A percentile compares a stretch with the other conserved stretches of the same genome.
These are phyloP conservation scores for Furnarius figulus DNA, from an alignment of 2,113 vertebrate species.

Conservation along the genomic window DNA sequence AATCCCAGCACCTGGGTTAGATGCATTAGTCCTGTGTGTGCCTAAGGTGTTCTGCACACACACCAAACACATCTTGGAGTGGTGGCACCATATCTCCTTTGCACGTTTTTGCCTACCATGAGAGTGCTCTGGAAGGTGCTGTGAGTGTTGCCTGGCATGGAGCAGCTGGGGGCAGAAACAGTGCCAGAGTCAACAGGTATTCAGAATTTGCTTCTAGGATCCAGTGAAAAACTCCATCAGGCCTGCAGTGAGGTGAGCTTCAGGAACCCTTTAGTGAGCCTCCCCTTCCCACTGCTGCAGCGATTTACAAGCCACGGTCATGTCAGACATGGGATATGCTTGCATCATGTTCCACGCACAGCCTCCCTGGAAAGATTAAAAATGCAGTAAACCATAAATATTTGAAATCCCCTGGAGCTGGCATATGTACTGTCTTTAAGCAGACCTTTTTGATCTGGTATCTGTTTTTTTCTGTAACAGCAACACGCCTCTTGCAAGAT, in stretches of 20 bases:
- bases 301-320: not conserved
- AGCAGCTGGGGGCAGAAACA: not conserved
- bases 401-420: slow-evolving; percentile 78
- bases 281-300: not conserved
- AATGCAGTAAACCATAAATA: slow-evolving; percentile 81
- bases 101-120: not conserved
- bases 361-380: slow-evolving; percentile 75
- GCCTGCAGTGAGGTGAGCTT: not conserved
- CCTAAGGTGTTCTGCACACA: not conserved
- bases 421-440: slow-evolving; percentile 76
- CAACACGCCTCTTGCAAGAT: not conserved
- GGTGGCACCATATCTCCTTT: not conserved
- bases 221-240: not conserved
- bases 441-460: slow-evolving; percentile 76
- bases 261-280: not conserved
- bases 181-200: not conserved
- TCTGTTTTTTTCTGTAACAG: slow-evolving; percentile 65
- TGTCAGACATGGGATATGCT: not conserved
- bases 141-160: not conserved
- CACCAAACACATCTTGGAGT: not conserved
- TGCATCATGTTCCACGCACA: not conserved
- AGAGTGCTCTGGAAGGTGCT: fast-evolving
- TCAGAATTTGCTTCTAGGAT: not conserved
- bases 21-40: not conserved
- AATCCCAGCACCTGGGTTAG: not conserved